Evolutionary conservation across 2,113 vertebrate genomes (phyloP).

Genomic region (Urocynchramus pylzowi): DNA sequence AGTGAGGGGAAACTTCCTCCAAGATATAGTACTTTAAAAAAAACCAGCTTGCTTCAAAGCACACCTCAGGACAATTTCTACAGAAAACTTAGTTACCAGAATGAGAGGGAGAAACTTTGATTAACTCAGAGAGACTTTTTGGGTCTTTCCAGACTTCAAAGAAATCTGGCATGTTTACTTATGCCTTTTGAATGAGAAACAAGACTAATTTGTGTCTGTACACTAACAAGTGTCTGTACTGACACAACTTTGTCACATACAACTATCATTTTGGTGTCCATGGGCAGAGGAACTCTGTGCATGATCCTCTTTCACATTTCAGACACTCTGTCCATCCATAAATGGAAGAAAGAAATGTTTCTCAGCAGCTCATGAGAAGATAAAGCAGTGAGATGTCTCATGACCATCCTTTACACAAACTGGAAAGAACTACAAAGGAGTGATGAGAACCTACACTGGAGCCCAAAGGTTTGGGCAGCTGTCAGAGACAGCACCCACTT

Average conservation of each 20-base stretch:
- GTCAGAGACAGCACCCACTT: background rate
- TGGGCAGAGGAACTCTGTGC: background rate
- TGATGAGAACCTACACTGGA: background rate
- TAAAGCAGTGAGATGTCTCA: background rate
- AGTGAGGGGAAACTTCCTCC: background rate
- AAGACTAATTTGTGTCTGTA: background rate
- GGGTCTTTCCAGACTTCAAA: background rate
- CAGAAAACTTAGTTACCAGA: background rate
- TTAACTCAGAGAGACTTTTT: background rate
- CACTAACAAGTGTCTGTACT: background rate
- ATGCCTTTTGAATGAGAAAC: background rate
- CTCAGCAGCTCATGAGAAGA: background rate
- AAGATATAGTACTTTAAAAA: background rate
- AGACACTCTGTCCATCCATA: background rate
- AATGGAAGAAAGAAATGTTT: background rate
- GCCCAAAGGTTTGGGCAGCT: background rate
- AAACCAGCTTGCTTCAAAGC: background rate
- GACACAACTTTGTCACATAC: background rate
- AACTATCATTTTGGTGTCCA: background rate
- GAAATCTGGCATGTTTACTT: background rate
- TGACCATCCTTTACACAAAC: background rate
- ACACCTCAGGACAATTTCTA: background rate
- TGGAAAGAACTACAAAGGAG: background rate
- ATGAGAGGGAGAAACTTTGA: background rate
- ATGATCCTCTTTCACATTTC: background rate